Evolutionary conservation across 2,888 invertebrate genomes (phyloP).

Genomic region (Seira ritae): DNA sequence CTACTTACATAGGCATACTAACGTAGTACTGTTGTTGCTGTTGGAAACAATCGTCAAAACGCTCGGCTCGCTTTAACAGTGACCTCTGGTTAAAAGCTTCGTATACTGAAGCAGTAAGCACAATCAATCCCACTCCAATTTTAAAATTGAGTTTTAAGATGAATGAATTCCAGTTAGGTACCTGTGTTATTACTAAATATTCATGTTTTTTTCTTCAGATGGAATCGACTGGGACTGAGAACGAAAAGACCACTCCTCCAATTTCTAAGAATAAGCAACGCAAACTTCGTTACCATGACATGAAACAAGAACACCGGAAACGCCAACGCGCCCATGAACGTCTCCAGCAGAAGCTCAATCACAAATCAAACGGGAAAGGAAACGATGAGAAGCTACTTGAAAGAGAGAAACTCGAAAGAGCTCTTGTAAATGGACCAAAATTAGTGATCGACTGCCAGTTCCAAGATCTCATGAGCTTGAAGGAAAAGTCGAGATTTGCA

Average conservation of each 20-base stretch:
- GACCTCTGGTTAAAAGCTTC: too few relatives aligned
- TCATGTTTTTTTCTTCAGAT: too few relatives aligned
- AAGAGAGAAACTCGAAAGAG: conserved; percentile 49
- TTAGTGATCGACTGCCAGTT: conserved; percentile 71
- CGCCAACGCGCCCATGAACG: conserved; percentile 60
- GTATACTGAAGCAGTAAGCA: too few relatives aligned
- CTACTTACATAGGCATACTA: too few relatives aligned
- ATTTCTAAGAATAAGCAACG: conserved; percentile 69
- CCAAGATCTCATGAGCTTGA: conserved; percentile 64
- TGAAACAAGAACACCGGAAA: conserved; percentile 52
- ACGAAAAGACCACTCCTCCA: not conserved
- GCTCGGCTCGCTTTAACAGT: too few relatives aligned
- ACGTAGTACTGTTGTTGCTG: too few relatives aligned
- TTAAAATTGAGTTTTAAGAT: too few relatives aligned
- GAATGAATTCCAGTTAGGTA: too few relatives aligned
- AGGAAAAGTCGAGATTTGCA: conserved; percentile 75
- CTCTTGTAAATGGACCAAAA: conserved; percentile 53
- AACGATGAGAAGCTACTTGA: conserved; percentile 66
- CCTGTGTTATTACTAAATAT: too few relatives aligned
- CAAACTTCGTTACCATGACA: conserved; percentile 62
- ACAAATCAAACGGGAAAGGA: conserved; percentile 48
- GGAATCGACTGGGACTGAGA: too few relatives aligned
- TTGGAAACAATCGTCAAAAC: too few relatives aligned
- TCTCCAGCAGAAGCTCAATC: conserved; percentile 38
- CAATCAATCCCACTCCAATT: too few relatives aligned